Evolutionary conservation across 1,140 invertebrate genomes (phyloP), one percentile per base, ranked within the genome.

Genomic region (Orussus abietinus): DNA sequence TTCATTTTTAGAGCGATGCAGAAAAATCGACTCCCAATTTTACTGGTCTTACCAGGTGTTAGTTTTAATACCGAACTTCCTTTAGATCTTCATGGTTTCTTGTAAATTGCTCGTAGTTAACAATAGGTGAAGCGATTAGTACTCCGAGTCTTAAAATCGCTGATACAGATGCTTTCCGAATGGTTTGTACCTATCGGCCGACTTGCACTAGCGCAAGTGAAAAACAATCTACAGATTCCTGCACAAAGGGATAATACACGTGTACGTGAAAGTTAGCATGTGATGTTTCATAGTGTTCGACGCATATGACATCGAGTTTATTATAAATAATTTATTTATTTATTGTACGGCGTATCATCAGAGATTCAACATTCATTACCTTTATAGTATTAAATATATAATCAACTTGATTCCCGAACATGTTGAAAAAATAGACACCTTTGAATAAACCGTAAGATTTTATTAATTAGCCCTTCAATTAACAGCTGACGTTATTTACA

Each of bases 381-480:
- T 42, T 42, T 30, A 32, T 33, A 40, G 38, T 42, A 41, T 42
- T 47, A 42, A n/a, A n/a, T n/a, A n/a, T n/a, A n/a, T 42, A 42
- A 37, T 47, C 25, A 12, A 17, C 31, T 19, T 33, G 29, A 25
- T 15, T 11, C 13, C 12, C 30, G 18, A 42, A 29, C 19, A 18
- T 30, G 4, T 10, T 29, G 18, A 12, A 19, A 7, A 26, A 38
- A 20, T 28, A 37, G 21, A 37, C 21, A 36, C 13, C 5, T 11
- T 37, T 17, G 11, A 44, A 6, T 25, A n/a, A 7, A 25, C 6
- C 22, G n/a, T 25, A 25, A n/a, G 22, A n/a, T n/a, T 25, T 6
- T 7, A 25, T n/a, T 7, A 25, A 25, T 25, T 7, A 25, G n/a
- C n/a, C 6, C 22, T 25, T 25, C 6, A 25, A 6, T 25, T 7